Conservation (phyloP, 2,888 invertebrate species). For the Athalia cordata region DNA sequence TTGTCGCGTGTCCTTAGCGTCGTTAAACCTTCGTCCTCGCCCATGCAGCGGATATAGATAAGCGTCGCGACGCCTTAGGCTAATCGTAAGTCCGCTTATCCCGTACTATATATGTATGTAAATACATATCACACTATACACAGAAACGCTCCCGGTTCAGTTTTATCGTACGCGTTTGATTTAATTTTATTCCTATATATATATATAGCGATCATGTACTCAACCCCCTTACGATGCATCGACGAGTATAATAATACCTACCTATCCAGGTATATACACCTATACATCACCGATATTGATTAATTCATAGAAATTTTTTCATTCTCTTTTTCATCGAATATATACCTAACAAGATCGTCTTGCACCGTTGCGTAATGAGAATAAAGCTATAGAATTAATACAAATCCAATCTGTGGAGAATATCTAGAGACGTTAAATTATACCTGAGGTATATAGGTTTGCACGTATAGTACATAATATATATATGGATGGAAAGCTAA, state of each 20-base stretch:
- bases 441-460: not conserved
- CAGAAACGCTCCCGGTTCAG: not conserved
- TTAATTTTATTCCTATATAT: conserved; percentile 24
- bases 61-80: conserved; percentile 40
- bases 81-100: conserved; percentile 39
- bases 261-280: not conserved
- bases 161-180: conserved; percentile 27
- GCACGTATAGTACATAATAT: too few relatives aligned
- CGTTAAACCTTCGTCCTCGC: conserved; percentile 38
- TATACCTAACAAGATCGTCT: conserved; percentile 28
- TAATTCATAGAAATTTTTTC: not conserved
- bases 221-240: too few relatives aligned
- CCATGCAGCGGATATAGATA: conserved; percentile 28
- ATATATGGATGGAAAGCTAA: too few relatives aligned
- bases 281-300: not conserved
- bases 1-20: conserved; percentile 42
- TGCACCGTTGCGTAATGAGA: conserved; percentile 31
- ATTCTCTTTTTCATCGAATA: not conserved
- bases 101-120: conserved; percentile 20
- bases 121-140: conserved; percentile 4
- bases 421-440: not conserved
- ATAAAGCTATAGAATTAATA: conserved; percentile 23
- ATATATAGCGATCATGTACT: not conserved
- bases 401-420: conserved; percentile 10
- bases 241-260: too few relatives aligned